Evolutionary conservation across 2,797 vertebrate species (phyloP).

Genomic region (Rhynchonycteris naso): DNA sequence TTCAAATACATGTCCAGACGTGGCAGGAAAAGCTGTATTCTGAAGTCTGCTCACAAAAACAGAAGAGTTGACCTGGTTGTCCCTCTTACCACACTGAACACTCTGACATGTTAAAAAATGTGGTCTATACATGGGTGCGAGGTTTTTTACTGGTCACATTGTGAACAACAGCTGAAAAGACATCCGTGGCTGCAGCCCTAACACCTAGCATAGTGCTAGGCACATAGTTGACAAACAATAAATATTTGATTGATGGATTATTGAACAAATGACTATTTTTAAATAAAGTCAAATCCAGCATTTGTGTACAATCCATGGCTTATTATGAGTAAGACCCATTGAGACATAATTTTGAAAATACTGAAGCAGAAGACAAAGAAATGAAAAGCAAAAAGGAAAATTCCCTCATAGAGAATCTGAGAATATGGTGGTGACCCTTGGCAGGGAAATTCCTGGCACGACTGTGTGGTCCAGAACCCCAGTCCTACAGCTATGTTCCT

Average conservation of each 20-base stretch:
- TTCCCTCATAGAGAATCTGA: constrained; percentile 28
- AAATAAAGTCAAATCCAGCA: constrained; percentile 44
- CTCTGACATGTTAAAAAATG: background rate
- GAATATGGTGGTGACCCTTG: background rate
- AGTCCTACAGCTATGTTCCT: background rate
- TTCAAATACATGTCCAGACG: background rate
- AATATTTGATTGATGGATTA: constrained; percentile 2
- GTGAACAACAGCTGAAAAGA: constrained; percentile 29
- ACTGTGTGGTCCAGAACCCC: background rate
- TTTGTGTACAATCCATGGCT: background rate
- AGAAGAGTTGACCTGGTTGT: background rate
- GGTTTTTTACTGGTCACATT: background rate
- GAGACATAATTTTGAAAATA: background rate
- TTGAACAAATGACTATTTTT: background rate
- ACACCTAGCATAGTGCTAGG: background rate
- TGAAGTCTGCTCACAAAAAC: background rate
- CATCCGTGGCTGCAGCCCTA: background rate
- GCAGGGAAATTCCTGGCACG: background rate
- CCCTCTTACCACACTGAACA: background rate
- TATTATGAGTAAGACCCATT: background rate
- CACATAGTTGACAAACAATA: background rate
- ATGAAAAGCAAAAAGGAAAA: constrained; percentile 53
- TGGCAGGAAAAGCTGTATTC: constrained; percentile 2
- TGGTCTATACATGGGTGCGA: background rate
- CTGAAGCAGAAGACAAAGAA: constrained; percentile 28